Percentiles rank a stretch among this genome's conserved stretches.
Evolutionary conservation across 2,888 invertebrate species (phyloP).

Genomic region (Polyommatus icarus): DNA sequence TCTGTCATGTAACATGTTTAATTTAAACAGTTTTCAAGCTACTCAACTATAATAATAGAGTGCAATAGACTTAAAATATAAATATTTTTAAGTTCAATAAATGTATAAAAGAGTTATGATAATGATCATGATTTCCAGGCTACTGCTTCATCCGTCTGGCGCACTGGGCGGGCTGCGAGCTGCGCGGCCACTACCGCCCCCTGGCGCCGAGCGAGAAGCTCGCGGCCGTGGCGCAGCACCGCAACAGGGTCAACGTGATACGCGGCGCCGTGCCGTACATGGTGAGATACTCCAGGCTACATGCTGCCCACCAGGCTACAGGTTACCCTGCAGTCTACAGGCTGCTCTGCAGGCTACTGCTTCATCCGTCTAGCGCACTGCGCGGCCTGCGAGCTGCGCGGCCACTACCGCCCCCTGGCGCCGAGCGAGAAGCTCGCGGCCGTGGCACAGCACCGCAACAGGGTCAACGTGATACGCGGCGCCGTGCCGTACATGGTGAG

Average conservation of each 20-base stretch:
- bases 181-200: constrained; percentile 61
- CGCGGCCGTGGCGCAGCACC: constrained; percentile 66
- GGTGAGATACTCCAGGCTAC: constrained; percentile 62
- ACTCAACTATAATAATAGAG: too few relatives aligned
- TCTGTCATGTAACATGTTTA: too few relatives aligned
- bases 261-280: constrained; percentile 79
- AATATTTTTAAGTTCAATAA: neutral
- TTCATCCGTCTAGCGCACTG: constrained; percentile 72
- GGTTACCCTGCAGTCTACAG: too few relatives aligned
- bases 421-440: constrained; percentile 77
- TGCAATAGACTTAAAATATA: too few relatives aligned
- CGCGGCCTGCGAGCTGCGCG: constrained; percentile 48
- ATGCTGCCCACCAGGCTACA: neutral
- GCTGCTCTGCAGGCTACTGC: too few relatives aligned
- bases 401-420: constrained; percentile 67
- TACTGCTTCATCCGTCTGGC: constrained; percentile 81
- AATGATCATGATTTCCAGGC: constrained; percentile 61
- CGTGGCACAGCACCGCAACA: constrained; percentile 74
- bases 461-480: constrained; percentile 82
- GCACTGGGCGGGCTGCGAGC: constrained; percentile 57
- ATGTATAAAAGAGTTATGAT: neutral
- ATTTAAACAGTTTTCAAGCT: too few relatives aligned
- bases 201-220: constrained; percentile 78
- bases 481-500: constrained; percentile 81
- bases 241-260: constrained; percentile 82